Base-by-base conservation (phyloP, 1,140 invertebrate species). In the Aradophagus sp. region DNA sequence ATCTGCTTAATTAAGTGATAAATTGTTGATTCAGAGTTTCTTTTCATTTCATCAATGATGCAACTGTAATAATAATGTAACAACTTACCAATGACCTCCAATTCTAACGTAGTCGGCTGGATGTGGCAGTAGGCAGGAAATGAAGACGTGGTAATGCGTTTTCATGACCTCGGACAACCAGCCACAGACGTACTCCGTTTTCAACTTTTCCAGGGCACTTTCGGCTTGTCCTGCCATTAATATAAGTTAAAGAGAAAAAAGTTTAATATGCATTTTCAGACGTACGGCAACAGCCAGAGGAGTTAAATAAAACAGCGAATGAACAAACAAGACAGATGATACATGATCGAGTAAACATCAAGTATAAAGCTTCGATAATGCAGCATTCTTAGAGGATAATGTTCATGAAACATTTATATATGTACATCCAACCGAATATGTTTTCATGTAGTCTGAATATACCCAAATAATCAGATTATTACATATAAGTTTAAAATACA, bases 71-170 rank as follows among this genome's bases (percentile, higher is more conserved):
- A n/a, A n/a, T n/a, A n/a, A 52, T 42, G 39, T 39, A 26, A 73
- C 63, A 67, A 79, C 85, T 83, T 87, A 93, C 97, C 96, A 98
- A 82, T 97, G 94, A 5, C 96, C 96, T 19, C 96, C 96, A 56
- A 98, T 94, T 73, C 95, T 87, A 45, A 95, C 93, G 86, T 95
- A 96, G 78, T 97, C 95, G 10, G 93, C 91, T 39, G 94, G 93
- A 87, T 95, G 91, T 4, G 95, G 95, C 34, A 95, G 80, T 13
- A 97, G 83, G 76, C 93, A 95, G 14, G 93, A 91, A 36, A 97
- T 87, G 86, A 90, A 97, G 35, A 96, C 92, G 59, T 95, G 91
- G 82, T 97, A 95, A 84, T 97, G 94, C 2, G 89, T 91, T 80
- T 92, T 91, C 71, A 91, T 92, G 32, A 98, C 92, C 76, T 91